Evolutionary conservation across 2,113 vertebrate species (phyloP).

Genomic region (Notothenia coriiceps): DNA sequence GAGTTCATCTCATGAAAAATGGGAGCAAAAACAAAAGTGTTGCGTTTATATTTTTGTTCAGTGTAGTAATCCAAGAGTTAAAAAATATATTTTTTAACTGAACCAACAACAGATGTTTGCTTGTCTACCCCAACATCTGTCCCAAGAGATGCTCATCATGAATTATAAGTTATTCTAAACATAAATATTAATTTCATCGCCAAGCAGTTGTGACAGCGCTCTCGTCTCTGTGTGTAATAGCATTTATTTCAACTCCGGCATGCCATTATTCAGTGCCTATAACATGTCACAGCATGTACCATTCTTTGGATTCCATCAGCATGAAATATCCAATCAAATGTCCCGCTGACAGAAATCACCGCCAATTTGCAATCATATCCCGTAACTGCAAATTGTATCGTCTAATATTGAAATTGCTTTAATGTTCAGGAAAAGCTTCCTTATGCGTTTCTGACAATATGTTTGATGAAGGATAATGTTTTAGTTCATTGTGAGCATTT

Average conservation of each 20-base stretch:
- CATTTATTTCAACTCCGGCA: neutral
- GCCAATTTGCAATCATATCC: conserved; percentile 4
- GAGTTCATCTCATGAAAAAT: too few relatives aligned
- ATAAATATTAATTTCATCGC: conserved; percentile 1
- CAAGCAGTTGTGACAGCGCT: neutral
- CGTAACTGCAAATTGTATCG: conserved; percentile 25
- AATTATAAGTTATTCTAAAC: conserved; percentile 6
- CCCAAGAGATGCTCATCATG: neutral
- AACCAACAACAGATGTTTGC: conserved; percentile 14
- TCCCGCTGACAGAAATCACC: conserved; percentile 31
- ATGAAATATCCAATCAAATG: conserved; percentile 31
- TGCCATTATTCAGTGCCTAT: conserved; percentile 4
- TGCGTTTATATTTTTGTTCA: too few relatives aligned
- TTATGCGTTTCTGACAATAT: neutral
- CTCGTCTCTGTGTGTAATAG: conserved; percentile 9
- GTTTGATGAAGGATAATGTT: conserved; percentile 19
- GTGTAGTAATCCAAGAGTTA: neutral
- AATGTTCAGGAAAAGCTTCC: conserved; percentile 18
- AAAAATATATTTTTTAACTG: neutral
- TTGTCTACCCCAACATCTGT: conserved; percentile 6
- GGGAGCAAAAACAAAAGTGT: too few relatives aligned
- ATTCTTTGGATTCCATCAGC: neutral
- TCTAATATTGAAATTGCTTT: neutral
- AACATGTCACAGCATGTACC: conserved; percentile 5
- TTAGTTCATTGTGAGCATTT: conserved; percentile 7